Conservation (phyloP, 2,888 invertebrate genomes). For the Synergus japonicus region DNA sequence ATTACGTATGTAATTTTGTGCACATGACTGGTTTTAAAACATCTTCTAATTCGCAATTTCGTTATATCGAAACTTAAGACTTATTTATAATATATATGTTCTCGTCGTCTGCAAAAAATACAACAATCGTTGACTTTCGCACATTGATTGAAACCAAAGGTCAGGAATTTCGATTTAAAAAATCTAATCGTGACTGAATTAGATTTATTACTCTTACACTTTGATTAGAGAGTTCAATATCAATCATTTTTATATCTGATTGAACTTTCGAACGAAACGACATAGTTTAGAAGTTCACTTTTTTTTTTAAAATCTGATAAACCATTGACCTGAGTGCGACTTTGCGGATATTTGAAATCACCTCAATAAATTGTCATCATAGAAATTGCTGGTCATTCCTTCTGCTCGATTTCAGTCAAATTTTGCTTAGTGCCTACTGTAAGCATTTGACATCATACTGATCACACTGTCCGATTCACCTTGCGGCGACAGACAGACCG, state of each 20-base stretch:
- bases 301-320: not conserved
- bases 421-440: conserved; percentile 50
- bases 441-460: conserved; percentile 54
- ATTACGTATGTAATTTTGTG: not conserved
- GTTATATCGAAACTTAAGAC: not conserved
- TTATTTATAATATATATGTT: not conserved
- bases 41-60: not conserved
- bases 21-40: not conserved
- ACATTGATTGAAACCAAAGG: not conserved
- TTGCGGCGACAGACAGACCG: conserved; percentile 56
- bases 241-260: not conserved
- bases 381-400: not conserved
- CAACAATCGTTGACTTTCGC: not conserved
- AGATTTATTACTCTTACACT: not conserved
- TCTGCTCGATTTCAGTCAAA: conserved; percentile 51
- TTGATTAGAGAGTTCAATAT: not conserved
- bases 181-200: not conserved
- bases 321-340: not conserved
- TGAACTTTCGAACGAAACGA: not conserved
- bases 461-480: conserved; percentile 55
- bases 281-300: not conserved
- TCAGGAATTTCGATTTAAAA: not conserved
- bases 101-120: not conserved
- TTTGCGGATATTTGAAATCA: too few species aligned
- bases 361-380: not conserved